phyloP scores from a whole-genome alignment of 2,797 vertebrate genomes.

The Philypnodon macrostomus region DNA sequence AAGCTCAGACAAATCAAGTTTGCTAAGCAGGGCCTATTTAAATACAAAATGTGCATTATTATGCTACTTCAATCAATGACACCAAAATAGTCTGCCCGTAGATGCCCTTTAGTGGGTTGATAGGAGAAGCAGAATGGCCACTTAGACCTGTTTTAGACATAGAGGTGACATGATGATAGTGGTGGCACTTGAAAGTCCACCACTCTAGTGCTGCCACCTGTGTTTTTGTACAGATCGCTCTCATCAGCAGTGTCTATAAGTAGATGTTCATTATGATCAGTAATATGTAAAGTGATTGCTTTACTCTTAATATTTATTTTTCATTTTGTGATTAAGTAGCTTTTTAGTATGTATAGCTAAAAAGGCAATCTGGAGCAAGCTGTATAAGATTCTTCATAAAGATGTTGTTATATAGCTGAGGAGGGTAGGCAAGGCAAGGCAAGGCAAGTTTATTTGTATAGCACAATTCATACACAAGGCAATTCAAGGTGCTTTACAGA shows the following conservation, averaged over 20 bases:
- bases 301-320: not conserved
- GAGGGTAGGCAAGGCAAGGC: too few species aligned
- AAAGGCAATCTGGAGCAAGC: too few species aligned
- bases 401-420: too few species aligned
- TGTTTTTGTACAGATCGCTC: constrained; percentile 43
- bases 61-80: constrained; percentile 12
- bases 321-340: not conserved
- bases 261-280: constrained; percentile 1
- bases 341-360: too few species aligned
- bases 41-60: not conserved
- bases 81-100: constrained; percentile 46
- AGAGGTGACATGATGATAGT: constrained; percentile 54
- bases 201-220: constrained; percentile 52
- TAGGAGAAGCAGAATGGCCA: constrained; percentile 55
- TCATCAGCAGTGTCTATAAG: constrained; percentile 35
- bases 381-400: too few species aligned
- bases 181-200: constrained; percentile 57
- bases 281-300: not conserved
- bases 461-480: too few species aligned
- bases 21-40: too few species aligned
- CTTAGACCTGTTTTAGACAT: constrained; percentile 49
- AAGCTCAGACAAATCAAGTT: too few species aligned
- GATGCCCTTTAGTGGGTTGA: constrained; percentile 56
- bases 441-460: too few species aligned
- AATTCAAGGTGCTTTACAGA: too few species aligned